Conservation (phyloP, 2,888 invertebrate genomes). For the Cyaniris semiargus region DNA sequence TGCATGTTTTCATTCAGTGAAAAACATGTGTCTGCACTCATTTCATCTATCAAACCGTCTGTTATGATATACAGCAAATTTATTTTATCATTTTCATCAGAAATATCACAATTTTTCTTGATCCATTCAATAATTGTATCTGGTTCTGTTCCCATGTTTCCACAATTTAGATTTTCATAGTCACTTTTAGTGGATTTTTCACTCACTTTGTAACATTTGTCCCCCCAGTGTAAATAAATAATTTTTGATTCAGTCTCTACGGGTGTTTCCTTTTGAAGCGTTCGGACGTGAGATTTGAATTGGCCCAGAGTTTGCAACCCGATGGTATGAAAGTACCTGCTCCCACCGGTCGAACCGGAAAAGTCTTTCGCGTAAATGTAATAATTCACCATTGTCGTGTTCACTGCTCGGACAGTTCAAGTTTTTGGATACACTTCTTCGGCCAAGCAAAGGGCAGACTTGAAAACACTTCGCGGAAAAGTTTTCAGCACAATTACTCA, state of each 20-base stretch:
- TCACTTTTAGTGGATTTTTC: slow-evolving; percentile 40
- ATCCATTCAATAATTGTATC: slow-evolving; percentile 40
- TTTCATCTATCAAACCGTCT: slow-evolving; percentile 43
- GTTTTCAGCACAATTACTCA: neutral
- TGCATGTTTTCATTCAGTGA: slow-evolving; percentile 44
- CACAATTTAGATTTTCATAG: slow-evolving; percentile 32
- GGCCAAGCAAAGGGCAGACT: neutral
- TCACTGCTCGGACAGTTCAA: neutral
- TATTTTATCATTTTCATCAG: slow-evolving; percentile 42
- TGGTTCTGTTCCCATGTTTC: slow-evolving; percentile 39
- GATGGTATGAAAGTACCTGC: slow-evolving; percentile 44
- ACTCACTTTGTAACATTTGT: slow-evolving; percentile 44
- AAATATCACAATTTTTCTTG: slow-evolving; percentile 27
- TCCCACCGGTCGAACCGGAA: slow-evolving; percentile 43
- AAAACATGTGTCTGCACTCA: slow-evolving; percentile 39
- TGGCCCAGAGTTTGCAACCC: slow-evolving; percentile 45
- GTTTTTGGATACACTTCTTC: neutral
- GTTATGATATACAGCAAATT: slow-evolving; percentile 50
- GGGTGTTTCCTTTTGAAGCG: slow-evolving; percentile 41
- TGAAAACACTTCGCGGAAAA: neutral
- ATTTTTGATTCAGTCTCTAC: slow-evolving; percentile 43
- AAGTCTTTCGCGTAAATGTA: slow-evolving; percentile 48
- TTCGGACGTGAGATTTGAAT: slow-evolving; percentile 44
- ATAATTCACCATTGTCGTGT: slow-evolving; percentile 41
- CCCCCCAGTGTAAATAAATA: slow-evolving; percentile 50